These are phyloP conservation scores for Drosophila burlai DNA, from an alignment of 1,140 invertebrate genomes.

Conservation along the genomic window DNA sequence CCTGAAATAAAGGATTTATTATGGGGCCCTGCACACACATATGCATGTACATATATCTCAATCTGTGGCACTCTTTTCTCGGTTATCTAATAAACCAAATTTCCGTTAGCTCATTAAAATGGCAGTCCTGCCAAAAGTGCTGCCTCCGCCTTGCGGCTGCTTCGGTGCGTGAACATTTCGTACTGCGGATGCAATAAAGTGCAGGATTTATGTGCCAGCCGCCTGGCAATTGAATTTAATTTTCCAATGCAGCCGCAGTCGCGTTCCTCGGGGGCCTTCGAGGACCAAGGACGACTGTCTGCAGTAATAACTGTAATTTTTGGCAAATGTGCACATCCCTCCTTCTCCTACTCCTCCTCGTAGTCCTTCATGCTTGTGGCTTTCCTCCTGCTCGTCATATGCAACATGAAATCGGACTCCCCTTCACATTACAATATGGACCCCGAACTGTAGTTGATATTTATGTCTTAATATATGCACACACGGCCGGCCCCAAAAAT, in stretches of 20 bases:
- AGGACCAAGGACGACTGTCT: constrained; percentile 61
- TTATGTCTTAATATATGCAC: constrained; percentile 79
- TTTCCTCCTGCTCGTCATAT: constrained; percentile 46
- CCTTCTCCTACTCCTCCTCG: constrained; percentile 1
- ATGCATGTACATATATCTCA: constrained; percentile 13
- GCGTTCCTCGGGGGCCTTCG: constrained; percentile 50
- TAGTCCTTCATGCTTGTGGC: neutral
- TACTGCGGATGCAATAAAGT: constrained; percentile 81
- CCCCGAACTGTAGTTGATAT: constrained; percentile 53
- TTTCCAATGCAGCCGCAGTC: constrained; percentile 64
- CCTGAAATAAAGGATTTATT: neutral
- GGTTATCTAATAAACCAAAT: constrained; percentile 65
- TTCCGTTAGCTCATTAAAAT: constrained; percentile 76
- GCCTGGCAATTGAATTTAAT: constrained; percentile 81
- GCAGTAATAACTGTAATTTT: constrained; percentile 84
- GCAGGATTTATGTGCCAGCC: constrained; percentile 74
- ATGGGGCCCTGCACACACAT: neutral
- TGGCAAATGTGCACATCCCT: constrained; percentile 68
- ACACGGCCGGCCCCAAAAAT: constrained; percentile 60
- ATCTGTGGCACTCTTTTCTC: constrained; percentile 8
- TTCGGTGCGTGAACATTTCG: constrained; percentile 62
- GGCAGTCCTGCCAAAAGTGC: constrained; percentile 45
- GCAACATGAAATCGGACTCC: constrained; percentile 7
- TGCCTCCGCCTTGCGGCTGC: constrained; percentile 19
- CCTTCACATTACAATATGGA: constrained; percentile 46